phyloP scores from a whole-genome alignment of 2,797 vertebrate species.

The Luscinia megarhynchos region DNA sequence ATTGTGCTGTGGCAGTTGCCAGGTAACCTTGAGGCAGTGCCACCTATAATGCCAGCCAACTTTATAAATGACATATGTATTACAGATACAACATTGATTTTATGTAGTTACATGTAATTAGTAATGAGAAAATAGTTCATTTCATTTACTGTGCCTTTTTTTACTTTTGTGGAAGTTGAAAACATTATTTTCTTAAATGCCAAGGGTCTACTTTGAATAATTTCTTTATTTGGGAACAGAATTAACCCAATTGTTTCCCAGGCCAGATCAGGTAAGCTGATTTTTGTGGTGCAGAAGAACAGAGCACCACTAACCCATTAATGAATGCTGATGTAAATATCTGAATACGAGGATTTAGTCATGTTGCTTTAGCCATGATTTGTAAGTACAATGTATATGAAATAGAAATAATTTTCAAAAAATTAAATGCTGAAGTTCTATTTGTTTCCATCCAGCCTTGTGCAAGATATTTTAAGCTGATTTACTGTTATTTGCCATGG shows the following conservation, averaged over 20 bases:
- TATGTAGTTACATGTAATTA: neutral
- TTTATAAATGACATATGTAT: neutral
- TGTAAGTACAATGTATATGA: neutral
- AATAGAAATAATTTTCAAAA: neutral
- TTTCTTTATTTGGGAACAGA: neutral
- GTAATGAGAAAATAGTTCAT: neutral
- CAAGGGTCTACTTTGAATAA: neutral
- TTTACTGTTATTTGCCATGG: neutral
- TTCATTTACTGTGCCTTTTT: neutral
- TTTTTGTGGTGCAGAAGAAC: neutral
- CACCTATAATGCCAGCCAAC: neutral
- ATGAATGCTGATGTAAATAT: neutral
- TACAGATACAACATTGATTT: neutral
- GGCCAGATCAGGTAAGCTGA: neutral
- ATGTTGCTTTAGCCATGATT: neutral
- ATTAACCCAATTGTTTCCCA: neutral
- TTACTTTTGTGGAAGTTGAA: neutral
- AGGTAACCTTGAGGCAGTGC: neutral
- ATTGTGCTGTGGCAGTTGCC: neutral
- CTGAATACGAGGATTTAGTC: neutral
- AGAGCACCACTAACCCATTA: neutral
- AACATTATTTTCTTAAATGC: neutral
- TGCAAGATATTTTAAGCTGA: neutral
- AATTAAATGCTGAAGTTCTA: neutral
- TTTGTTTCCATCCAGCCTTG: neutral